These are phyloP conservation scores for Globodera rostochiensis DNA, from an alignment of 1,140 invertebrate genomes.

Conservation along the genomic window DNA sequence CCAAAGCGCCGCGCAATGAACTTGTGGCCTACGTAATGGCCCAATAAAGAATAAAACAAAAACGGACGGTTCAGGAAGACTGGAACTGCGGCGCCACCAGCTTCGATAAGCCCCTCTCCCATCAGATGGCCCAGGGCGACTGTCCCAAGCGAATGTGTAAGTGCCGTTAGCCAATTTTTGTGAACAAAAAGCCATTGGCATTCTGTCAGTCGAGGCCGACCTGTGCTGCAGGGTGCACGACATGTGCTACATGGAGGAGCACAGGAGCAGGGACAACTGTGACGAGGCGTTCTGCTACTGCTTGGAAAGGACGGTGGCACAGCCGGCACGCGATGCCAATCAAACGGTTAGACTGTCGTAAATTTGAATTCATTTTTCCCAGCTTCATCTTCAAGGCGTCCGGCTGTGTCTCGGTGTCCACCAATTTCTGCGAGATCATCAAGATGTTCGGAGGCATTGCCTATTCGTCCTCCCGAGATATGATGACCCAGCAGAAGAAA, in stretches of 20 bases:
- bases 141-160: constrained; percentile 38
- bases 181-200: neutral
- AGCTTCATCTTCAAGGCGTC: neutral
- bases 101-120: constrained; percentile 33
- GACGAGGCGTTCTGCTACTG: constrained; percentile 39
- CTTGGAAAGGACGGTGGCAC: constrained; percentile 30
- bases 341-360: neutral
- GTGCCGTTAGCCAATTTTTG: constrained; percentile 1
- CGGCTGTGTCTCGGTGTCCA: constrained; percentile 24
- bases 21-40: constrained; percentile 10
- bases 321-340: constrained; percentile 5
- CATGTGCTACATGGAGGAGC: constrained; percentile 39
- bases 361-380: neutral
- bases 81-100: constrained; percentile 37
- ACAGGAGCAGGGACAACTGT: constrained; percentile 21
- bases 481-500: constrained; percentile 2
- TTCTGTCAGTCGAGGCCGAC: constrained; percentile 30
- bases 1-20: constrained; percentile 15
- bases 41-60: neutral
- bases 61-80: constrained; percentile 5
- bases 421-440: constrained; percentile 34
- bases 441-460: constrained; percentile 36
- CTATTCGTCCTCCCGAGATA: constrained; percentile 12
- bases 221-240: constrained; percentile 37
- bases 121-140: constrained; percentile 27